Percentiles rank a stretch among this genome's conserved stretches.
phyloP scores from a whole-genome alignment of 1,140 invertebrate species.

The Danaus plexippus region DNA sequence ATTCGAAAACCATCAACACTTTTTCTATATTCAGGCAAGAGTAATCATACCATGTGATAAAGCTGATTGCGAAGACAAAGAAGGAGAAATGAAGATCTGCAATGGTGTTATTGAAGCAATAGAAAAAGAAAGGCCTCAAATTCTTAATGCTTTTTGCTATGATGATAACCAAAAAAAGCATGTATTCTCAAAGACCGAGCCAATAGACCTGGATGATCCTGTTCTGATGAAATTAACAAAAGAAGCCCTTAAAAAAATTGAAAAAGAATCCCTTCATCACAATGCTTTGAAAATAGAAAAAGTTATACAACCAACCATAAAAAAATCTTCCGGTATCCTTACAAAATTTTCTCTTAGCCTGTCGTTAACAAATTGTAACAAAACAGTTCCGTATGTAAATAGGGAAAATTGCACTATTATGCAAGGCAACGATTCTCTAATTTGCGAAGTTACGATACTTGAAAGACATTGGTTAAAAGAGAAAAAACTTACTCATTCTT shows the following conservation, averaged over 20 bases:
- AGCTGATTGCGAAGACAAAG: constrained; percentile 26
- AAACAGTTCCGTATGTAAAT: constrained; percentile 21
- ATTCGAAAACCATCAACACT: constrained; percentile 34
- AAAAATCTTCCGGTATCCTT: constrained; percentile 33
- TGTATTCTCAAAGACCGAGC: constrained; percentile 12
- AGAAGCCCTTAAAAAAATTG: constrained; percentile 39
- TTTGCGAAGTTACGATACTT: constrained; percentile 42
- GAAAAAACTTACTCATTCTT: constrained; percentile 31
- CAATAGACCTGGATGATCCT: constrained; percentile 33
- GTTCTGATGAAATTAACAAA: constrained; percentile 29
- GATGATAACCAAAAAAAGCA: constrained; percentile 22
- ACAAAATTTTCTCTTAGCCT: constrained; percentile 36
- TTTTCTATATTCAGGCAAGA: constrained; percentile 41
- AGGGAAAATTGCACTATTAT: constrained; percentile 34
- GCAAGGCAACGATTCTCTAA: constrained; percentile 28
- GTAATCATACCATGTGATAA: constrained; percentile 38
- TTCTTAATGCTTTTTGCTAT: constrained; percentile 42
- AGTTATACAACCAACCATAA: constrained; percentile 35
- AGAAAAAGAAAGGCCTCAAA: constrained; percentile 25
- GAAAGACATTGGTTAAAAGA: constrained; percentile 35
- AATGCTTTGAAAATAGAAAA: constrained; percentile 37
- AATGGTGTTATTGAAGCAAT: constrained; percentile 40
- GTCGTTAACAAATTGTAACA: constrained; percentile 41
- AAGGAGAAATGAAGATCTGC: constrained; percentile 34
- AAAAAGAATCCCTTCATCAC: constrained; percentile 26